Evolutionary conservation across 2,113 vertebrate genomes (phyloP).

Genomic region (Amphiprion percula): DNA sequence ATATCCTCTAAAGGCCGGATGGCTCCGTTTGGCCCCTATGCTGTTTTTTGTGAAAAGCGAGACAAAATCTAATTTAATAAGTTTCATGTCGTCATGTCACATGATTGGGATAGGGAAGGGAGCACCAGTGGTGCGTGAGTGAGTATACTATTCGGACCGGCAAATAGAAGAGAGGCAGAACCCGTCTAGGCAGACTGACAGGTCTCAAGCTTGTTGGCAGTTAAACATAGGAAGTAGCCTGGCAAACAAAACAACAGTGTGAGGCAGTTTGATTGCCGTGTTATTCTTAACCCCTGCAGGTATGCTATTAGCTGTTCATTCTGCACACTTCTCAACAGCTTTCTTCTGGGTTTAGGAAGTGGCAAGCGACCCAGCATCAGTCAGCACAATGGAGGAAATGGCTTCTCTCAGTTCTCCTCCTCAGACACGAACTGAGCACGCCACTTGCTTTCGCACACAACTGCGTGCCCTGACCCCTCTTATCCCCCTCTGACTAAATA

Average conservation of each 20-base stretch:
- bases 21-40: neutral
- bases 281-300: constrained; percentile 71
- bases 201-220: constrained; percentile 73
- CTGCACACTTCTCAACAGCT: constrained; percentile 13
- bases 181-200: constrained; percentile 83
- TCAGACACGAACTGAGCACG: neutral
- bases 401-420: constrained; percentile 43
- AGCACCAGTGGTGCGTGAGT: constrained; percentile 38
- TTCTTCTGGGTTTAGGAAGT: constrained; percentile 56
- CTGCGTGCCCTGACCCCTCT: constrained; percentile 22
- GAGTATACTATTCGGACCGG: constrained; percentile 21
- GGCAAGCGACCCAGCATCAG: constrained; percentile 37
- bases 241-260: constrained; percentile 43
- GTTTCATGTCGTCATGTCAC: constrained; percentile 29
- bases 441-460: constrained; percentile 39
- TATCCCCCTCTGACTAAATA: constrained; percentile 36
- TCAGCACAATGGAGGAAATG: constrained; percentile 52
- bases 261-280: constrained; percentile 24
- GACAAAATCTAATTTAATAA: neutral
- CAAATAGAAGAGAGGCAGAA: constrained; percentile 63
- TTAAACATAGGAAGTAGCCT: constrained; percentile 49
- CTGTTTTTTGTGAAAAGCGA: neutral
- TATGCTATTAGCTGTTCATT: constrained; percentile 62
- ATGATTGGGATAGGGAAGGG: constrained; percentile 35
- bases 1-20: neutral